Evolutionary conservation across 2,113 vertebrate species (phyloP), one percentile per base, ranked within the genome.

Genomic region (Rhinolophus sinicus): DNA sequence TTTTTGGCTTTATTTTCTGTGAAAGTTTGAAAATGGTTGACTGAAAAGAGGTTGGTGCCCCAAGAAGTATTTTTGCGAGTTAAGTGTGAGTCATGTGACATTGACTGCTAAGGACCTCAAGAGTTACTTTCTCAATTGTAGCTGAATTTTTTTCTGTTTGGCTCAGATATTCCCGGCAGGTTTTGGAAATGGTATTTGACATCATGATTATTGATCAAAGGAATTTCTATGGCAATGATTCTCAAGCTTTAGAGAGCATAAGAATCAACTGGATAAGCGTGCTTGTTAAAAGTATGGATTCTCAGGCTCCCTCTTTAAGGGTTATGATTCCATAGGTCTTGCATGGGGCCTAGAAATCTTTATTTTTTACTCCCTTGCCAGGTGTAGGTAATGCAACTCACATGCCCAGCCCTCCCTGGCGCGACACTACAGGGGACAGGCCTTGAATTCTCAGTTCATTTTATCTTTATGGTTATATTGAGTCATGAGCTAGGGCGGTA

Each of bases 121-220:
- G 52, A 73, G 40, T 8, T 47, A 22, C 64, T 26, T 95, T 93
- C 67, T 92, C 35, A 70, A 0, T 24, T 9, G 10, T 95, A 90
- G 84, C 94, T 87, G 86, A 85, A 50, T 97, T 93, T 30, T 93
- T 0, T 96, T 90, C 35, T 94, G 0, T 90, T 60, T 88, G 65
- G n/a, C 47, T 80, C 47, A 95, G 8, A 88, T 90, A 90, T 95
- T 81, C 16, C 0, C 2, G 83, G 82, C 96, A 67, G 64, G 81
- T 94, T 93, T 97, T 30, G 58, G 69, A 95, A 95, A 81, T 93
- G 62, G 38, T 86, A 21, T 87, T 93, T 93, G 69, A 95, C 93
- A 93, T 94, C 52, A 35, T 97, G 81, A 33, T 88, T 75, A 81
- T 70, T 80, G 70, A 80, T 40, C 62, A 96, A 84, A 90, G 80